phyloP scores from a whole-genome alignment of 2,113 vertebrate genomes.

The Corythornis madagascariensis region DNA sequence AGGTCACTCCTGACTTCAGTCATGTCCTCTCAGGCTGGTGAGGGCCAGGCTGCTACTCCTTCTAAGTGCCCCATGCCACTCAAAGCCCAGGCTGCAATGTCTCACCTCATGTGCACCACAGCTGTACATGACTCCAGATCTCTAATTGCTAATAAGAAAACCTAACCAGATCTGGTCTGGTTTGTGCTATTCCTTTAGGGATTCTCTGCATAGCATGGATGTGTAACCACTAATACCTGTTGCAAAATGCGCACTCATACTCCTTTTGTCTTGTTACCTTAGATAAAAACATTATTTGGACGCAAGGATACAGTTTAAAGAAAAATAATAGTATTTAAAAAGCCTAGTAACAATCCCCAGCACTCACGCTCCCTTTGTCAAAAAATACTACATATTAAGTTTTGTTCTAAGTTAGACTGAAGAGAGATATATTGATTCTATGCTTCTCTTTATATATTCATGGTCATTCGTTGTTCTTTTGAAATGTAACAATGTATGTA shows the following conservation, averaged over 20 bases:
- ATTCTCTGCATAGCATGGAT: background rate
- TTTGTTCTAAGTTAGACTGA: background rate
- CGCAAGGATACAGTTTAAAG: background rate
- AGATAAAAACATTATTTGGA: background rate
- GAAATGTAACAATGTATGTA: background rate
- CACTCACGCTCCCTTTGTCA: background rate
- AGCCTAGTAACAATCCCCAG: background rate
- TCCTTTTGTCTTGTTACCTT: background rate
- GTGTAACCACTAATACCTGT: background rate
- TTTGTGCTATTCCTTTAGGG: background rate
- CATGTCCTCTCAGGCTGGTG: background rate
- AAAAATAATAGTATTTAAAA: background rate
- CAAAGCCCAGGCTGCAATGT: background rate
- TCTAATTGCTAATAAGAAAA: background rate
- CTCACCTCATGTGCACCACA: accelerated
- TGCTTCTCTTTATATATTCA: background rate
- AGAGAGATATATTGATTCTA: background rate
- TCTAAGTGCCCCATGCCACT: accelerated
- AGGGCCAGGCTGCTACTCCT: background rate
- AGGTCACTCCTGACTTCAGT: accelerated
- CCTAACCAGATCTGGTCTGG: background rate
- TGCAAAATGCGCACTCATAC: background rate
- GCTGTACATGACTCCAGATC: background rate
- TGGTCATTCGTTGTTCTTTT: background rate
- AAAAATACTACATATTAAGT: background rate